Evolutionary conservation across 2,888 invertebrate genomes (phyloP).

Genomic region (Labia minor): DNA sequence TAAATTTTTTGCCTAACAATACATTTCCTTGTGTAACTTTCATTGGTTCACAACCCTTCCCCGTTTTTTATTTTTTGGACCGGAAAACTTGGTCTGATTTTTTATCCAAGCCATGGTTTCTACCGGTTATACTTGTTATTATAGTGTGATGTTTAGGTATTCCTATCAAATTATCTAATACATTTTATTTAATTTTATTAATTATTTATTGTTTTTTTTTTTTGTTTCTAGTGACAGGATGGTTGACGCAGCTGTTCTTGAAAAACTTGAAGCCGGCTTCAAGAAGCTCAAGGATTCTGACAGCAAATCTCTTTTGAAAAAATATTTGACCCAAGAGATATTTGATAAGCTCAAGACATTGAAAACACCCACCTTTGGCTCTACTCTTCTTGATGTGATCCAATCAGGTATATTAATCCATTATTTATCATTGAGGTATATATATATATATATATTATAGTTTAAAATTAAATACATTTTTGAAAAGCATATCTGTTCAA

Average conservation of each 20-base stretch:
- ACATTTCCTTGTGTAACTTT: too few species aligned
- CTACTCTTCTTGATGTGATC: constrained; percentile 84
- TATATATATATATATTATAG: too few species aligned
- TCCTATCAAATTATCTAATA: too few species aligned
- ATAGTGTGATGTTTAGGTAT: constrained; percentile 13
- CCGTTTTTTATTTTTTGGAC: background rate
- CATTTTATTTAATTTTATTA: background rate
- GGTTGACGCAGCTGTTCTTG: constrained; percentile 84
- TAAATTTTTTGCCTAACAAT: too few species aligned
- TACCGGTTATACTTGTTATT: background rate
- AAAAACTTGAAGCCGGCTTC: constrained; percentile 85
- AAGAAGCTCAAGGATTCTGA: constrained; percentile 77
- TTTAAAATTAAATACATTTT: too few species aligned
- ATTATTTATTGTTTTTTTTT: constrained; percentile 19
- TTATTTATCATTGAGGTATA: too few species aligned
- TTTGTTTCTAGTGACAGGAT: constrained; percentile 55
- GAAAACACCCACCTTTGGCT: constrained; percentile 80
- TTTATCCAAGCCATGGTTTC: background rate
- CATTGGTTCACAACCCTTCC: too few species aligned
- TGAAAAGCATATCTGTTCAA: too few species aligned
- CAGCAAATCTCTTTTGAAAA: constrained; percentile 93
- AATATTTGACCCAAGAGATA: constrained; percentile 81
- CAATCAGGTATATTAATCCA: too few species aligned
- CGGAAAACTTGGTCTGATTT: background rate
- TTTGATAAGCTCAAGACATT: constrained; percentile 85